phyloP scores from a whole-genome alignment of 2,113 vertebrate genomes.

The Cyanoramphus novaezelandiae region DNA sequence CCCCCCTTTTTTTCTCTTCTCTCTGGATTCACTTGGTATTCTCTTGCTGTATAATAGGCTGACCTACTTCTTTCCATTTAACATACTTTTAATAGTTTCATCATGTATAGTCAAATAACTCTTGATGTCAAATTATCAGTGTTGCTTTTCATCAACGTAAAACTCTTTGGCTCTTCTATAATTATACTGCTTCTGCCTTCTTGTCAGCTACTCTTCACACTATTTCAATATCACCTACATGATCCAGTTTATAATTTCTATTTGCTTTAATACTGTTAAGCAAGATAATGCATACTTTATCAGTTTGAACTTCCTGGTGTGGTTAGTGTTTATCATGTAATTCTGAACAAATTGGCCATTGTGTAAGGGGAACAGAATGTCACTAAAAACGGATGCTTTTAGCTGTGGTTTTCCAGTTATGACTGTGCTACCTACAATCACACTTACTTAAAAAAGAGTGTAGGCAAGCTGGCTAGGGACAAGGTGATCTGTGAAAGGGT shows the following conservation, averaged over 20 bases:
- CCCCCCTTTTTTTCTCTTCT: neutral
- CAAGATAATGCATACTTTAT: neutral
- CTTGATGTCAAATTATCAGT: neutral
- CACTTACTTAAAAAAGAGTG: neutral
- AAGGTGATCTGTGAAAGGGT: neutral
- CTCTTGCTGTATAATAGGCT: neutral
- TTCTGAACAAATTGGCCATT: neutral
- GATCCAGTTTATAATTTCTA: neutral
- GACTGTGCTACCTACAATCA: neutral
- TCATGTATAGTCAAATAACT: neutral
- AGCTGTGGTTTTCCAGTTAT: neutral
- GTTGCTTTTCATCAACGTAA: neutral
- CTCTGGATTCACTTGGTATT: neutral
- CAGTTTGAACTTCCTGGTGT: neutral
- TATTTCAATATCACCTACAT: neutral
- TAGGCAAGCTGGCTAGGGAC: neutral
- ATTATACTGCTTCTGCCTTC: neutral
- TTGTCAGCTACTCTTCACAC: neutral
- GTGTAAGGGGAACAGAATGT: neutral
- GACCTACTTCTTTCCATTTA: neutral
- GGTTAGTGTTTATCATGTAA: neutral
- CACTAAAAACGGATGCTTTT: neutral
- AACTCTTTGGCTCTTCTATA: neutral
- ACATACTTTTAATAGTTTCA: conserved; percentile 4
- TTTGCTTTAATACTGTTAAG: conserved; percentile 1